Conservation (phyloP, 2,888 invertebrate genomes). For the Lasioglossum zephyrum region DNA sequence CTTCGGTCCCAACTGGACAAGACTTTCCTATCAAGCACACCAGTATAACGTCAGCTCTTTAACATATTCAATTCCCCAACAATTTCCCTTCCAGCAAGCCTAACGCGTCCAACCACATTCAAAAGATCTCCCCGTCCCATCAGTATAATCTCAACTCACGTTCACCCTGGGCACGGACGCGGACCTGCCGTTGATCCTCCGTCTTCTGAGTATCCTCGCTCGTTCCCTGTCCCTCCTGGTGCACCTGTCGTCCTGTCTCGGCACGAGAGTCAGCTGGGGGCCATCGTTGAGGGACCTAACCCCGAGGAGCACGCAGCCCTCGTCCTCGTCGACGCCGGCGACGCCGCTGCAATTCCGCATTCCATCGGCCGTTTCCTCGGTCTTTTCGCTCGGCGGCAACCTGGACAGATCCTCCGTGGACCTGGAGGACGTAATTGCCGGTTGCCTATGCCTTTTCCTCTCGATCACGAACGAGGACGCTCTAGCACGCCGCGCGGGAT, state of each 20-base stretch:
- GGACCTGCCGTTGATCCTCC: conserved; percentile 82
- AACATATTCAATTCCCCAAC: neutral
- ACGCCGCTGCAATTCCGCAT: conserved; percentile 73
- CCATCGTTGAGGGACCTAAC: conserved; percentile 68
- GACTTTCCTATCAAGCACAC: neutral
- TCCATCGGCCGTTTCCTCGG: conserved; percentile 60
- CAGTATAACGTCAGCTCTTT: neutral
- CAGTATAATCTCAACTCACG: conserved; percentile 75
- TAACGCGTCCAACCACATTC: neutral
- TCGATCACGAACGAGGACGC: conserved; percentile 77
- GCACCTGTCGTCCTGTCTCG: conserved; percentile 77
- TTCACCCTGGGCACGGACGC: conserved; percentile 83
- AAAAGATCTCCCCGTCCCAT: neutral
- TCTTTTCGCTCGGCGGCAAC: conserved; percentile 48
- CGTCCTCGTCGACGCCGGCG: conserved; percentile 76
- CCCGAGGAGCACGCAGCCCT: conserved; percentile 79
- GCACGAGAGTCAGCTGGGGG: conserved; percentile 56
- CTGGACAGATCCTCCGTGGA: conserved; percentile 68
- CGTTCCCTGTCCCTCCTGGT: conserved; percentile 82
- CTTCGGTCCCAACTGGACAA: neutral
- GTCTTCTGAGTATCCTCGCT: conserved; percentile 80
- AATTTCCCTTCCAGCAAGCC: neutral
- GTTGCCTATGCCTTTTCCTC: conserved; percentile 54
- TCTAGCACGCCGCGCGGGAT: conserved; percentile 56
- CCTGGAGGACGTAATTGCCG: conserved; percentile 55